Base-by-base conservation (phyloP, 2,797 vertebrate species). In the Nasua narica region DNA sequence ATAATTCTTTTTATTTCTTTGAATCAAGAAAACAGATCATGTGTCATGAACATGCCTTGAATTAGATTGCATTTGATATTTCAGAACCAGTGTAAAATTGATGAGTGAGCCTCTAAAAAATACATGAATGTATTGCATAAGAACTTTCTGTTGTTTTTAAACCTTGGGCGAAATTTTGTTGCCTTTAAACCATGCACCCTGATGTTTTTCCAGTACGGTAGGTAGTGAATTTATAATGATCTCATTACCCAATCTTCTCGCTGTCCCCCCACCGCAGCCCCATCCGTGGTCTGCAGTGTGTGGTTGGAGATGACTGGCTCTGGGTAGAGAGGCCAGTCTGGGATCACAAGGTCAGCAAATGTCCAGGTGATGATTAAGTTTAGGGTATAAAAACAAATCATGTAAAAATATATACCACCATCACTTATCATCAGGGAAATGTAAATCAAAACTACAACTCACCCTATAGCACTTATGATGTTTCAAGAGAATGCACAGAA, bases 71-170 rank as follows among this genome's bases (percentile, higher is more conserved):
- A 32, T 83, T 87, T 37, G 5, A 32, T 93, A 11, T 78, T 94
- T 89, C 74, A 87, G 37, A 96, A 72, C 85, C 87, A 76, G 0
- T 90, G 13, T 96, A 84, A 87, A 56, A 60, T 79, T 93, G 79
- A 69, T 89, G 69, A 76, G 27, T 89, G 76, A 90, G 5, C 35
- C 46, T 94, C 46, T 91, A 46, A 70, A 78, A 91, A 88, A 70
- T 29, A 70, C 25, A 50, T 27, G 10, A 58, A 46, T 77, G 11
- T 74, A 35, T 85, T 92, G 40, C 27, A 0, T 67, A 78, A 32
- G 35, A 69, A 76, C n/a, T 72, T 90, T 86, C 32, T 96, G 10
- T 91, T 95, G 43, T 89, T 25, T 69, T 88, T 95, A 92, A 78
- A 72, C 52, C 13, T 2, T 6, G 54, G 85, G 18, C 21, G 5